A percentile compares a stretch with the other conserved stretches of the same genome.
Conservation (phyloP, 2,113 vertebrate genomes). For the Oenanthe melanoleuca region DNA sequence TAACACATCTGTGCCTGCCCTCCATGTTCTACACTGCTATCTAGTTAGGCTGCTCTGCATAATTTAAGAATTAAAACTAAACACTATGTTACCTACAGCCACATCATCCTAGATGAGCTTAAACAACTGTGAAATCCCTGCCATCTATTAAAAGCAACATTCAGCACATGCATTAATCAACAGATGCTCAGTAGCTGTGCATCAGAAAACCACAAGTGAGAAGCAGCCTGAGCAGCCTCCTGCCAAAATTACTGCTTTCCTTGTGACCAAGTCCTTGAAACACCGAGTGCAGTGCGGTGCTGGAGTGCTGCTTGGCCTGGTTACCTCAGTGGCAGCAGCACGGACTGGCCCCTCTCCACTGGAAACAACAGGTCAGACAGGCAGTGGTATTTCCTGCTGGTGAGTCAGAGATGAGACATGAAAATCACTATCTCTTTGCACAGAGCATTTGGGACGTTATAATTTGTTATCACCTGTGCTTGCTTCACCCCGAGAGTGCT, state of each 20-base stretch:
- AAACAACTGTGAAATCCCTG: constrained; percentile 44
- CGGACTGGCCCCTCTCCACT: not conserved
- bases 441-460: not conserved
- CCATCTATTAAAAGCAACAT: constrained; percentile 46
- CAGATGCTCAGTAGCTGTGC: constrained; percentile 26
- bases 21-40: not conserved
- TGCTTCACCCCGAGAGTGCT: accelerated
- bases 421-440: not conserved
- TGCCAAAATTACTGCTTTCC: not conserved
- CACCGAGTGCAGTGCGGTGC: not conserved
- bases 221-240: not conserved
- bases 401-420: constrained; percentile 10
- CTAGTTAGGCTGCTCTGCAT: constrained; percentile 11
- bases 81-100: constrained; percentile 50
- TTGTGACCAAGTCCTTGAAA: not conserved
- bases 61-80: constrained; percentile 54
- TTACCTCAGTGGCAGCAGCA: not conserved
- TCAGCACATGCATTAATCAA: not conserved
- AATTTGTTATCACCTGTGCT: not conserved
- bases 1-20: not conserved
- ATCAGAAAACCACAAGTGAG: constrained; percentile 51
- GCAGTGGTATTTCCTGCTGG: constrained; percentile 4
- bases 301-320: not conserved
- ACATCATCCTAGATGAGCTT: constrained; percentile 40
- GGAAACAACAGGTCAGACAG: not conserved